These are phyloP conservation scores for Epicauta chinensis DNA, from an alignment of 1,140 invertebrate genomes.

Conservation along the genomic window DNA sequence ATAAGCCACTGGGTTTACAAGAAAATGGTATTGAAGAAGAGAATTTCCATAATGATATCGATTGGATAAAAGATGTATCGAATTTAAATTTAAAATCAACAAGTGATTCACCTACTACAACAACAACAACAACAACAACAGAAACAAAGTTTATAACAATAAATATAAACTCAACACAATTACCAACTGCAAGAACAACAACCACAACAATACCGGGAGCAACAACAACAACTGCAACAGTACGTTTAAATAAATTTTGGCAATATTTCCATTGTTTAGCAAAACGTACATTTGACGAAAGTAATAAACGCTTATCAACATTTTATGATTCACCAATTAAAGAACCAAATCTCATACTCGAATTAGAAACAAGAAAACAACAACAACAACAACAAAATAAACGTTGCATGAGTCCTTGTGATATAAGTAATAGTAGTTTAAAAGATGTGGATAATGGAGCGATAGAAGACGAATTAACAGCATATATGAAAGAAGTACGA, in stretches of 20 bases:
- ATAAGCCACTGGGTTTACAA: too few relatives aligned
- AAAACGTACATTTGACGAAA: constrained; percentile 18
- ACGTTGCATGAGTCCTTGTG: constrained; percentile 18
- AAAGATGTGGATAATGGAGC: constrained; percentile 40
- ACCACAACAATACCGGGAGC: constrained; percentile 32
- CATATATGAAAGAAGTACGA: constrained; percentile 41
- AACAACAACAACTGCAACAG: constrained; percentile 32
- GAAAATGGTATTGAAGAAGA: too few relatives aligned
- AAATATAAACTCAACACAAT: constrained; percentile 2
- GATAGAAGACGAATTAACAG: constrained; percentile 42
- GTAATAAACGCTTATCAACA: constrained; percentile 8
- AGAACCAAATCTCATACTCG: constrained; percentile 3
- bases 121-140: neutral
- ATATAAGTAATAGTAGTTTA: constrained; percentile 44
- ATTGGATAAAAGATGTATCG: too few relatives aligned
- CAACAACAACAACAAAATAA: neutral
- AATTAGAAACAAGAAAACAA: constrained; percentile 10
- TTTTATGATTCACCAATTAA: constrained; percentile 12
- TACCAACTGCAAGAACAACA: constrained; percentile 24
- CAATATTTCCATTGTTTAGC: constrained; percentile 23
- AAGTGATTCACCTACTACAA: neutral
- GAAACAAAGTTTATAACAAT: constrained; percentile 5
- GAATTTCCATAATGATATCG: too few relatives aligned
- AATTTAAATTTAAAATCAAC: too few relatives aligned
- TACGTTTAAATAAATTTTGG: constrained; percentile 17